Evolutionary conservation across 2,113 vertebrate genomes (phyloP), one percentile per base, ranked within the genome.

Genomic region (Ammodytes marinus): DNA sequence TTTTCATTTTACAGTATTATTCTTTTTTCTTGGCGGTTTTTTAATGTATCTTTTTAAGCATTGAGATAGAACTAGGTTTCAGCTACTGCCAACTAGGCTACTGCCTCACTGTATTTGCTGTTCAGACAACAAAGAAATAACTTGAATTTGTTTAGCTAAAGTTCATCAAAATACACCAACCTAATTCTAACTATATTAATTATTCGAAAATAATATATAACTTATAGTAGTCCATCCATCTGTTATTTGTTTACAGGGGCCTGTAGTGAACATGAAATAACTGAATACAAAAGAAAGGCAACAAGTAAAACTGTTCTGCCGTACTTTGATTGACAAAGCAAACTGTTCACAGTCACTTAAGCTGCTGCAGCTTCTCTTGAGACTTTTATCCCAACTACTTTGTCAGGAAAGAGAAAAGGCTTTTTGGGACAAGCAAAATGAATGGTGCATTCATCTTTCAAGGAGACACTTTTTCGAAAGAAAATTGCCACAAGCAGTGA

Each of bases 361-460:
- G 63, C 39, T 8, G 42, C n/a, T 35, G 9, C 15, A 53, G 52
- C 14, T 19, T 50, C 66, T 81, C 82, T 55, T 4, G 49, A 43
- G 67, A 52, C 69, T 70, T 68, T 46, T 46, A n/a, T 42, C 37
- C 46, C 37, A 45, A 12, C 54, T 52, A 52, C 61, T 82, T 74
- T 66, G 19, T 86, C 49, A 68, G 78, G 52, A 39, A 65, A 72
- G 43, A 49, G 49, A 6, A 53, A 84, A 83, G 27, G 7, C 63
- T 61, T 78, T 78, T 74, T 35, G 9, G 66, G 60, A 79, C 2
- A 19, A 17, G 58, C 45, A 54, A 75, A 82, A 82, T 76, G 69
- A 79, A 79, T 57, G 75, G 58, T 50, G 61, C 59, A 76, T 77
- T 83, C 71, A 79, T 85, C 79, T 83, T 70, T 82, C 40, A 73